phyloP scores from a whole-genome alignment of 1,140 invertebrate species.

The Palaemon carinicauda region DNA sequence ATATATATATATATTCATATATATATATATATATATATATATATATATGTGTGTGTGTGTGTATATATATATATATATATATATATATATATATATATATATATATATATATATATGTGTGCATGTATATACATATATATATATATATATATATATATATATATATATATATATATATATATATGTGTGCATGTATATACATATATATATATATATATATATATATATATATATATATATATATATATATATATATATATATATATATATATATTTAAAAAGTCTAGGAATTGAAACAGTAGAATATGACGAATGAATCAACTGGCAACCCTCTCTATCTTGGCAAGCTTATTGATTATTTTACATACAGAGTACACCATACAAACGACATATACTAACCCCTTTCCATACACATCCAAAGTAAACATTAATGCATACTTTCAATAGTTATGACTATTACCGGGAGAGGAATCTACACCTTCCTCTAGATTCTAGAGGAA shows the following conservation, averaged over 20 bases:
- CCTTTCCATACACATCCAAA: no score
- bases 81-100: not conserved
- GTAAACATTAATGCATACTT: no score
- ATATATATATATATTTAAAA: not conserved
- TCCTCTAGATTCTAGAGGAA: no score
- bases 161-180: not conserved
- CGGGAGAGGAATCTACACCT: no score
- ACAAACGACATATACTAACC: no score
- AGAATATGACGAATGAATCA: no score
- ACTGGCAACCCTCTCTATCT: no score
- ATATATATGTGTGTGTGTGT: not conserved
- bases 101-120: not conserved
- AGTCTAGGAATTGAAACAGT: not conserved
- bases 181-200: not conserved
- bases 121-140: not conserved
- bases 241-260: not conserved
- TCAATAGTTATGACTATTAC: no score
- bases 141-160: not conserved
- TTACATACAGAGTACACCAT: no score
- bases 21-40: not conserved
- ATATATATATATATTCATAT: not conserved
- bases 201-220: not conserved
- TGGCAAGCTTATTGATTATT: no score
- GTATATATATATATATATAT: constrained; percentile 4
- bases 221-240: not conserved